Conservation (phyloP, 2,888 invertebrate genomes). For the Lithophane semibrunnea region DNA sequence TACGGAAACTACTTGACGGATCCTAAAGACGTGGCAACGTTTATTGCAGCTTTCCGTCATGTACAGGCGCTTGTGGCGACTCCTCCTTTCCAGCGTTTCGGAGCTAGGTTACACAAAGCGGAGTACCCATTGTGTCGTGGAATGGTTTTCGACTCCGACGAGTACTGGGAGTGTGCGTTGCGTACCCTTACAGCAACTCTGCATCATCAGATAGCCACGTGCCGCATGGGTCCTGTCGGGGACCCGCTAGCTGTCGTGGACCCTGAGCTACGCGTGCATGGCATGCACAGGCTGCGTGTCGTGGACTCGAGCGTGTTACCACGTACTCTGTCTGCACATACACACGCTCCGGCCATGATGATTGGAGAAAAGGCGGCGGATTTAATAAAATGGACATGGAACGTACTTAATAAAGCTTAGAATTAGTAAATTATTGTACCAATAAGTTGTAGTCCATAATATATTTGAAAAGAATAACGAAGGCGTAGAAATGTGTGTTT, state of each 20-base stretch:
- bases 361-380: slow-evolving; percentile 94
- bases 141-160: slow-evolving; percentile 89
- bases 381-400: slow-evolving; percentile 90
- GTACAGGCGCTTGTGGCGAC: slow-evolving; percentile 90
- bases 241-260: slow-evolving; percentile 92
- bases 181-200: slow-evolving; percentile 91
- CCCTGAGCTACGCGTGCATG: slow-evolving; percentile 91
- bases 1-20: slow-evolving; percentile 95
- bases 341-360: slow-evolving; percentile 93
- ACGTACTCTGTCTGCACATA: slow-evolving; percentile 91
- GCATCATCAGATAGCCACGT: slow-evolving; percentile 92
- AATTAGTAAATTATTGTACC: slow-evolving; percentile 38
- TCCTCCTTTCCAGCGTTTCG: slow-evolving; percentile 90
- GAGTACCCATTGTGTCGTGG: slow-evolving; percentile 89
- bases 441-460: slow-evolving; percentile 39
- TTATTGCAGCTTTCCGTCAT: slow-evolving; percentile 91
- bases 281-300: slow-evolving; percentile 91
- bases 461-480: not conserved
- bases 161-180: slow-evolving; percentile 93
- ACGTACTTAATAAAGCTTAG: slow-evolving; percentile 34
- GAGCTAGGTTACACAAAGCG: slow-evolving; percentile 88
- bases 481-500: slow-evolving; percentile 19
- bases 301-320: slow-evolving; percentile 93
- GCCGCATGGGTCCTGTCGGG: slow-evolving; percentile 92
- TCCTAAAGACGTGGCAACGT: slow-evolving; percentile 90